Conservation (phyloP, 2,797 vertebrate genomes). For the Tangara arthus region DNA sequence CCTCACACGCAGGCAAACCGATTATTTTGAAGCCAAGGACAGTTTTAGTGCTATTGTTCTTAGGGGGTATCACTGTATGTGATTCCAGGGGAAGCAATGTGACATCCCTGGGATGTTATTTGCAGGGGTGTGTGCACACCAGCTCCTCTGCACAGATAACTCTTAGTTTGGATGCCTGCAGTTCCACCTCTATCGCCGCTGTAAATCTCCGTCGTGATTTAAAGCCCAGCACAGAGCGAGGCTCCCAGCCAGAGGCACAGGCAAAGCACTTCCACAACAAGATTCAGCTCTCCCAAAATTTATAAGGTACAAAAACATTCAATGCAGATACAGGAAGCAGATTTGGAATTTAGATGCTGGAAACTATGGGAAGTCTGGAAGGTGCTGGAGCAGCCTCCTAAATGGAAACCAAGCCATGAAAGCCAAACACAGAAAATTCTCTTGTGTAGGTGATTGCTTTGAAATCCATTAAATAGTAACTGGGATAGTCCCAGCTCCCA, state of each 20-base stretch:
- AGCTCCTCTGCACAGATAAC: neutral
- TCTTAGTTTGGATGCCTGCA: neutral
- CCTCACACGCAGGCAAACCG: neutral
- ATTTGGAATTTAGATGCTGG: neutral
- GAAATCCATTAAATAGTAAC: neutral
- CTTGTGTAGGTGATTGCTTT: neutral
- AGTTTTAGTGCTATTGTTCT: constrained; percentile 68
- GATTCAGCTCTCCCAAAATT: neutral
- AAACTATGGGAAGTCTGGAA: neutral
- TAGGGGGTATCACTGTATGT: neutral
- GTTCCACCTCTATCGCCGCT: neutral
- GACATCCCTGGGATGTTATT: constrained; percentile 6
- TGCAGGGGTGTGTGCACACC: neutral
- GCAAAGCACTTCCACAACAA: neutral
- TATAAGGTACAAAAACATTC: neutral
- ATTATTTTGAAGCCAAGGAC: constrained; percentile 50
- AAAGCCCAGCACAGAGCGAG: fast-evolving
- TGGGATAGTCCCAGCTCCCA: neutral
- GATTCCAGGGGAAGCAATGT: constrained; percentile 5
- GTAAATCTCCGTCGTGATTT: neutral
- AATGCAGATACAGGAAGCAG: neutral
- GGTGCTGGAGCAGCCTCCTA: neutral
- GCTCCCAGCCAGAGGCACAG: neutral
- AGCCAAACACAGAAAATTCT: neutral
- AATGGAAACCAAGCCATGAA: neutral